Base-by-base conservation (phyloP, 2,797 vertebrate species). In the Tenualosa ilisha region DNA sequence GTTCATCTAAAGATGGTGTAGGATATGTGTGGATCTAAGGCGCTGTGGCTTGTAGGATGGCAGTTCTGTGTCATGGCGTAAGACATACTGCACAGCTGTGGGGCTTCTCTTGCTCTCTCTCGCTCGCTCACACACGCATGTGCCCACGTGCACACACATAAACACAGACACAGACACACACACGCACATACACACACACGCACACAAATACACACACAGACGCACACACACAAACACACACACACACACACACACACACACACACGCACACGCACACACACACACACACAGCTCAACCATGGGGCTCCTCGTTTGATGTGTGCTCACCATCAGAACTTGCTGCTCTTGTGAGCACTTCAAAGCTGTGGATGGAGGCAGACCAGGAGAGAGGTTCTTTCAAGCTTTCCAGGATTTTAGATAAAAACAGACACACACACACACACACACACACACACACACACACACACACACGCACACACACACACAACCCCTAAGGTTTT, bases 181-280 rank as follows among this genome's bases (percentile, higher is more conserved):
- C 65, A 72, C 22, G n/a, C 51, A n/a, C n/a, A 9, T 54, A 81
- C 50, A 68, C 46, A 26, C 43, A 46, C 72, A 81, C 82, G 40
- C 84, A 59, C 54, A 83, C 82, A 59, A 31, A 59, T 12, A 72
- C 26, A 26, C 22, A 13, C 51, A n/a, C n/a, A 9, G 59, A 85
- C 61, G 53, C 84, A 81, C 72, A 81, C 84, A 59, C 54, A 83
- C 82, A 59, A 31, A 59, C 26, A 72, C 26, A 26, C 22, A 13
- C 51, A n/a, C n/a, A 9, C 75, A 81, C 50, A 61, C 43, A 26
- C 43, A 37, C 51, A 68, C 81, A 24, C 84, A 46, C 85, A 26
- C 50, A 59, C 61, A 75, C 63, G 22, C 82, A 61, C 65, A 79
- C 82, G 83, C 63, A 82, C 81, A 85, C 49, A 68, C 75, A 81